A percentile compares a stretch with the other conserved stretches of the same genome.
Conservation (phyloP, 2,888 invertebrate species). For the Glomeris marginata region DNA sequence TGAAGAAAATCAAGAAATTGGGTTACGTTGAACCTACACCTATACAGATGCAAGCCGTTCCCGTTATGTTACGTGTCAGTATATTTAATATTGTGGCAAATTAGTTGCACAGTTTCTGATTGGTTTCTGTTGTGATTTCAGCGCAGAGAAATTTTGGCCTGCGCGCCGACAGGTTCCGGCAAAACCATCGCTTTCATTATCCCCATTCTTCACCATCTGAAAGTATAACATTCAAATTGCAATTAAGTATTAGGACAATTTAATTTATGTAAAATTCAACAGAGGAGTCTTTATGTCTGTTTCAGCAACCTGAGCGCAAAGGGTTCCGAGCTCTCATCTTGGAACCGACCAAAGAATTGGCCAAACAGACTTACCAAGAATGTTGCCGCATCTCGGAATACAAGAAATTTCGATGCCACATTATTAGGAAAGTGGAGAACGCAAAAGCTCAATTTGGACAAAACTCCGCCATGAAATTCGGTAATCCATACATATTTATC, state of each 20-base stretch:
- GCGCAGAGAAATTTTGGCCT: constrained; percentile 72
- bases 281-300: not conserved
- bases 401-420: constrained; percentile 53
- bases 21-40: constrained; percentile 67
- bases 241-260: too few relatives aligned
- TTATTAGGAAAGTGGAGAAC: constrained; percentile 58
- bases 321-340: constrained; percentile 78
- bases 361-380: constrained; percentile 74
- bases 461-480: constrained; percentile 59
- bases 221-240: constrained; percentile 23
- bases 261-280: too few relatives aligned
- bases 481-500: constrained; percentile 29
- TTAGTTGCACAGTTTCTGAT: not conserved
- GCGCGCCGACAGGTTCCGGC: constrained; percentile 95
- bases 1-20: constrained; percentile 51
- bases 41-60: constrained; percentile 84
- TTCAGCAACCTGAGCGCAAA: constrained; percentile 41
- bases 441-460: constrained; percentile 55
- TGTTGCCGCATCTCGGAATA: constrained; percentile 58
- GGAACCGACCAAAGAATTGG: constrained; percentile 85
- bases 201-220: constrained; percentile 65
- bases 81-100: not conserved
- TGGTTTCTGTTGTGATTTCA: constrained; percentile 23
- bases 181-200: constrained; percentile 90
- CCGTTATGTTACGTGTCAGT: constrained; percentile 62